Evolutionary conservation across 2,797 vertebrate genomes (phyloP).

Genomic region (Pteronotus mesoamericanus): DNA sequence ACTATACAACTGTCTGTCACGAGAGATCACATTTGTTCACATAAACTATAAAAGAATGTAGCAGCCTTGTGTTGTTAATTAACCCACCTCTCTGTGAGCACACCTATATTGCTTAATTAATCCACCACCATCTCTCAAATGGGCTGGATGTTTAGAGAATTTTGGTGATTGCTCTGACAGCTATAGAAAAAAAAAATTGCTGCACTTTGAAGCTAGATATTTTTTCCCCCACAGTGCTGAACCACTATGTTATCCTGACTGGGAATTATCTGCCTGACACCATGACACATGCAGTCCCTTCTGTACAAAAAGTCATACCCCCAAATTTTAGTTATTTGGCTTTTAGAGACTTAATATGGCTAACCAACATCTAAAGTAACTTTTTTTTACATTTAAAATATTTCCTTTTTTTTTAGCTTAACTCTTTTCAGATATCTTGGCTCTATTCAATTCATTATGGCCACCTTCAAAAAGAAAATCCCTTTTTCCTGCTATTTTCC

Average conservation of each 20-base stretch:
- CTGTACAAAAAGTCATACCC: background rate
- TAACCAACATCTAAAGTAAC: background rate
- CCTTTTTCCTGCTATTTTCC: background rate
- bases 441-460: background rate
- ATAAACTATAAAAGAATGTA: background rate
- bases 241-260: background rate
- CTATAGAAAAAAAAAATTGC: background rate
- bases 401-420: background rate
- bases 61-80: background rate
- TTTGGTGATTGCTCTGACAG: background rate
- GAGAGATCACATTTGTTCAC: background rate
- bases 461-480: background rate
- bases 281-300: background rate
- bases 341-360: background rate
- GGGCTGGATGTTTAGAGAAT: background rate
- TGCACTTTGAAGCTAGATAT: background rate
- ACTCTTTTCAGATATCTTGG: background rate
- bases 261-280: background rate
- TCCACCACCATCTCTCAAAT: background rate
- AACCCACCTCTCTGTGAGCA: background rate
- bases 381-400: background rate
- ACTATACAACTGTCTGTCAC: background rate
- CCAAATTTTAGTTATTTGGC: background rate
- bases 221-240: too few species aligned
- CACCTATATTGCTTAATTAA: background rate